These are phyloP conservation scores for Hippocampus kuda DNA, from an alignment of 2,797 vertebrate species.

Conservation along the genomic window DNA sequence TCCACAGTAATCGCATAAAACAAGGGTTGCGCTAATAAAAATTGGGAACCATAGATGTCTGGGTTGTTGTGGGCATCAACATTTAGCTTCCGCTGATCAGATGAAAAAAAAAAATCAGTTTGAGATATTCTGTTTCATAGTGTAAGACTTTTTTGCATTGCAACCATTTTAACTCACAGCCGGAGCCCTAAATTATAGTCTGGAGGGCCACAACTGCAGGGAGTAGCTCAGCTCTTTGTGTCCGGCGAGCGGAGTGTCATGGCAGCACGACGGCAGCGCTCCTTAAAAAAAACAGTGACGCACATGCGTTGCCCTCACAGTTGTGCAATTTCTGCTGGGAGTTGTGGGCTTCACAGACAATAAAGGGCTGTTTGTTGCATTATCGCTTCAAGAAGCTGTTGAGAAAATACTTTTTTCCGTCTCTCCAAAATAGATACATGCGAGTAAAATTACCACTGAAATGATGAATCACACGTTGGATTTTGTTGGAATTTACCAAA, in stretches of 20 bases:
- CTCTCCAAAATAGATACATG: slow-evolving; percentile 8
- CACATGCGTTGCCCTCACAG: slow-evolving; percentile 13
- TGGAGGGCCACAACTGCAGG: slow-evolving; percentile 55
- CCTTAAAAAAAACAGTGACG: slow-evolving; percentile 45
- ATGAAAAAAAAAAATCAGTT: slow-evolving; percentile 14
- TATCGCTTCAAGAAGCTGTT: not conserved
- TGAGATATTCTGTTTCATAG: slow-evolving; percentile 30
- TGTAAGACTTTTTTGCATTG: slow-evolving; percentile 32
- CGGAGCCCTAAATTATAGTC: slow-evolving; percentile 63
- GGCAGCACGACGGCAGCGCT: slow-evolving; percentile 22
- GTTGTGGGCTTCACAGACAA: slow-evolving; percentile 2
- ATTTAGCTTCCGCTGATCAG: slow-evolving; percentile 10
- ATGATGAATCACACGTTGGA: not conserved
- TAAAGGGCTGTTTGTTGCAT: not conserved
- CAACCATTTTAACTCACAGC: slow-evolving; percentile 56
- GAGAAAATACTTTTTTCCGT: not conserved
- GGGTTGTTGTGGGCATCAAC: not conserved
- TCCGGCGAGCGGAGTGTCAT: slow-evolving; percentile 38
- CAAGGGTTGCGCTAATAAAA: too few relatives aligned
- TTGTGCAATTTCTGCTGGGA: slow-evolving; percentile 1
- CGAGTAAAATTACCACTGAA: not conserved
- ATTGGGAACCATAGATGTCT: not conserved
- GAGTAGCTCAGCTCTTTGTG: slow-evolving; percentile 45
- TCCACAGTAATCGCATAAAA: not conserved
- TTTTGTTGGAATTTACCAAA: not conserved